Evolutionary conservation across 2,797 vertebrate species (phyloP), one percentile per base, ranked within the genome.

Genomic region (Potorous gilbertii): DNA sequence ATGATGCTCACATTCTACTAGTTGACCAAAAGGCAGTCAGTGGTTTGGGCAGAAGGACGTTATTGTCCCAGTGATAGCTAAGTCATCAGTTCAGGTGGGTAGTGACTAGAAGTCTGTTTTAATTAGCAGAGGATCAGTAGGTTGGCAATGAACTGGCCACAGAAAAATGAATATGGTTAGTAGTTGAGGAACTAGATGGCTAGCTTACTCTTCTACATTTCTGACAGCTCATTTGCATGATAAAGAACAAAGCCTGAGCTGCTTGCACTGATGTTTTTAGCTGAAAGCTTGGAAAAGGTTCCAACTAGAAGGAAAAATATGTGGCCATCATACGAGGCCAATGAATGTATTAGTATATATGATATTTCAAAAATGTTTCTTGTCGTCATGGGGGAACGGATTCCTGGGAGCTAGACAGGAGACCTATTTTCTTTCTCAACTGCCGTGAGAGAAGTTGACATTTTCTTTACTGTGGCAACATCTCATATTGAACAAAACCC

Each of bases 381-480:
- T 87, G 50, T 55, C 95, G 16, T 97, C 95, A 94, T n/a, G 55
- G 93, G 31, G 93, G 56, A 97, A 94, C 87, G 55, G 96, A 89
- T 87, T 96, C 62, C 56, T 90, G 92, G 56, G 55, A 96, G 93
- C 89, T 96, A 93, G 90, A 90, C 90, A 90, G 50, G 90, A 90
- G 90, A 90, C 54, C 90, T 90, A 54, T 90, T 90, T 55, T 54
- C 50, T 92, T 93, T 94, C 90, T 91, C 81, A 93, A 94, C 92
- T 94, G 21, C 59, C 90, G 10, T 94, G 95, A 91, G 74, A 95
- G 92, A 97, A 95, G 92, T 56, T 90, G 92, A 96, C 92, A 95
- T 92, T 95, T 94, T 96, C 92, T 95, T 97, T 52, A 90, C 81
- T 55, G 92, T 93, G 95, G 96, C n/a, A 96, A 87, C 81, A 91